Evolutionary conservation across 1,140 invertebrate genomes (phyloP), one percentile per base, ranked within the genome.

Genomic region (Temnothorax curvispinosus): DNA sequence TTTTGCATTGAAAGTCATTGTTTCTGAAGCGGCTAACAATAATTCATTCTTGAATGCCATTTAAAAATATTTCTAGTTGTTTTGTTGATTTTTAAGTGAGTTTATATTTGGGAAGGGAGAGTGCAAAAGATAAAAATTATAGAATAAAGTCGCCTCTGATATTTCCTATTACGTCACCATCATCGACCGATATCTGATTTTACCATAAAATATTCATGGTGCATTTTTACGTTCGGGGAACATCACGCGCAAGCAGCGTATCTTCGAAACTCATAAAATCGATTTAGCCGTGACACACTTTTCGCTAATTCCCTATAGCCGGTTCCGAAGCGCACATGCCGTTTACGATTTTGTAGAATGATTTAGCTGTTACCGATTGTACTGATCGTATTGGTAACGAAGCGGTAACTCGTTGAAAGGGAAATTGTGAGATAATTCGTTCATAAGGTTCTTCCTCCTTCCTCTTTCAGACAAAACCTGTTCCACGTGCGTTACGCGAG

Each of bases 281-380:
- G 60, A 54, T 85, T 78, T 88, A 86, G 78, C 89, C 89, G 52
- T 90, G 89, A 90, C 89, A 90, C 72, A 82, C 58, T 90, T 90
- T 50, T n/a, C 6, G 32, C 44, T 41, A 58, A 58, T 82, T 82
- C 67, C 27, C 18, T 38, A 69, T 38, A 69, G 38, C 18, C 52
- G 27, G 52, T 56, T 81, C 21, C 65, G 38, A 82, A 58, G 80
- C 67, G 41, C 38, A 47, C 18, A 21, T 38, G 32, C 44, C 62
- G 44, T 80, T 80, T 52, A 38, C 62, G 32, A 80, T 80, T 80
- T 74, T 74, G 41, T 35, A 58, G 67, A 72, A 58, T 74, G 21
- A 72, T 82, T 67, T 58, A 72, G 54, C 41, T 74, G 21, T 60
- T 74, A 74, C 7, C 54, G 65, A 82, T 82, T 72, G 41, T 35